Conservation (phyloP, 2,888 invertebrate species). For the Neocrepidodera transversa region DNA sequence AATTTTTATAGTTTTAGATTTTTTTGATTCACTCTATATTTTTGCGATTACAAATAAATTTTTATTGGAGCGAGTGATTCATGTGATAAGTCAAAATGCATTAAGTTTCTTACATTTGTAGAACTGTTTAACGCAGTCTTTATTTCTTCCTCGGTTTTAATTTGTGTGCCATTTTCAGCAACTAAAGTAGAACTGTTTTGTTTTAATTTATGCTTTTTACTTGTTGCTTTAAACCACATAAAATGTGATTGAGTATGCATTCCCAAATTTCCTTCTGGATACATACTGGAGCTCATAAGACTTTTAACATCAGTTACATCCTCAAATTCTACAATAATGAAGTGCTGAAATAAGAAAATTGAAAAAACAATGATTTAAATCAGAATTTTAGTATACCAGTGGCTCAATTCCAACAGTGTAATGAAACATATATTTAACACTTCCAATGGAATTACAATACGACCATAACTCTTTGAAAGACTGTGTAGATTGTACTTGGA, state of each 20-base stretch:
- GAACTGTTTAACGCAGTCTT: constrained; percentile 62
- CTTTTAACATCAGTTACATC: constrained; percentile 64
- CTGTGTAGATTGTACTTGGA: constrained; percentile 77
- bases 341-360: constrained; percentile 64
- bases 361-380: constrained; percentile 5
- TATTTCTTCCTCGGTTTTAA: constrained; percentile 60
- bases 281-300: constrained; percentile 65
- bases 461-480: constrained; percentile 72
- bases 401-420: constrained; percentile 61
- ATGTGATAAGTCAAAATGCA: too few relatives aligned
- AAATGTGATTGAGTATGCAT: constrained; percentile 74
- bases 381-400: constrained; percentile 49
- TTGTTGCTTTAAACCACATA: constrained; percentile 70
- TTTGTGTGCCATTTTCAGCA: constrained; percentile 62
- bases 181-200: constrained; percentile 45
- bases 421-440: constrained; percentile 71
- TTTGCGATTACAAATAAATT: too few relatives aligned
- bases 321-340: constrained; percentile 77
- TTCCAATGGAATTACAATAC: constrained; percentile 74
- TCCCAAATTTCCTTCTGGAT: constrained; percentile 65
- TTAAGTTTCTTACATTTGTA: constrained; percentile 60
- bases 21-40: too few relatives aligned
- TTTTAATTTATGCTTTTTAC: constrained; percentile 51
- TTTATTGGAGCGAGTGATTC: too few relatives aligned
- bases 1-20: too few relatives aligned